phyloP scores from a whole-genome alignment of 2,797 vertebrate species.

The Monodelphis domestica region DNA sequence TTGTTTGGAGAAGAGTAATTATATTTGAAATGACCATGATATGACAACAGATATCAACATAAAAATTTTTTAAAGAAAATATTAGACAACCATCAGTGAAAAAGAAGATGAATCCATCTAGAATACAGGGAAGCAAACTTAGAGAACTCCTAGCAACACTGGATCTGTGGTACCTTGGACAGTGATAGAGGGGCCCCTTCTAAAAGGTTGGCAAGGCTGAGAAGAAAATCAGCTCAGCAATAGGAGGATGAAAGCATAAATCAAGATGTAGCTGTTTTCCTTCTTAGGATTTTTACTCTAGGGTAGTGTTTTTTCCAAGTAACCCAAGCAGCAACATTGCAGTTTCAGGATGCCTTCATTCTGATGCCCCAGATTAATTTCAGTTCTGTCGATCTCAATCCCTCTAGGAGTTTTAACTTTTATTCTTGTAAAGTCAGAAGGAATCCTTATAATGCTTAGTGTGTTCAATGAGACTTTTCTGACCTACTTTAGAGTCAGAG shows the following conservation, averaged over 20 bases:
- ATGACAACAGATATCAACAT: not conserved
- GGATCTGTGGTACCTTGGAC: not conserved
- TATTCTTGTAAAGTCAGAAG: not conserved
- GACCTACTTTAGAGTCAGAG: not conserved
- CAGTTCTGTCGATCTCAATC: not conserved
- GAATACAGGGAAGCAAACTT: not conserved
- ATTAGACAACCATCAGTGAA: not conserved
- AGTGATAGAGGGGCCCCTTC: not conserved
- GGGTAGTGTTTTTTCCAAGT: not conserved
- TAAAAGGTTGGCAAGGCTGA: not conserved
- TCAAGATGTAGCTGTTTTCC: not conserved
- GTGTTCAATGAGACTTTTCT: constrained; percentile 2
- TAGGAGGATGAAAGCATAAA: not conserved
- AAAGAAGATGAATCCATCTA: not conserved
- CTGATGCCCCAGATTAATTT: not conserved
- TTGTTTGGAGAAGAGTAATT: not conserved
- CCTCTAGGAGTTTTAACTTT: not conserved
- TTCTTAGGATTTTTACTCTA: not conserved
- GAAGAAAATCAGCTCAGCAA: not conserved
- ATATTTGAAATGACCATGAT: not conserved
- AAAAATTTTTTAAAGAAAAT: not conserved
- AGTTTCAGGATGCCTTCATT: no score
- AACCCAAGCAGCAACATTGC: not conserved
- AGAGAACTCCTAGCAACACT: not conserved
- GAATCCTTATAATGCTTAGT: not conserved